Percentiles rank a stretch among this genome's conserved stretches.
Evolutionary conservation across 2,113 vertebrate genomes (phyloP).

Genomic region (Oncorhynchus tshawytscha): DNA sequence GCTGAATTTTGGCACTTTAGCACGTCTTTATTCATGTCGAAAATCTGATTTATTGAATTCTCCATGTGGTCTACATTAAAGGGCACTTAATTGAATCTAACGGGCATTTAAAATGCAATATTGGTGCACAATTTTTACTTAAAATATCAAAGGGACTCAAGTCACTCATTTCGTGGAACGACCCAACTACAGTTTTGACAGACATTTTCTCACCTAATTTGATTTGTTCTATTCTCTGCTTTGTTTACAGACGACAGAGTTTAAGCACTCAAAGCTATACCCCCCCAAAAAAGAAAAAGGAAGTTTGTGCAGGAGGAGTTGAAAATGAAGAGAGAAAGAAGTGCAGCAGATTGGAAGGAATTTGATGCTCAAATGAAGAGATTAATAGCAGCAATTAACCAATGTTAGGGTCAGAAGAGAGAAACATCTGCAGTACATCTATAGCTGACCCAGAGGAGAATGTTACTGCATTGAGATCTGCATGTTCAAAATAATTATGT

Average conservation of each 20-base stretch:
- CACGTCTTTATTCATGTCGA: too few relatives aligned
- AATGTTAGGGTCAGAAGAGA: conserved; percentile 13
- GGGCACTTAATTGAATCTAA: too few relatives aligned
- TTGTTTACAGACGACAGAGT: conserved; percentile 56
- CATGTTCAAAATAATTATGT: background rate
- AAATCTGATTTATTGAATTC: too few relatives aligned
- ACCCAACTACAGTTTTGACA: too few relatives aligned
- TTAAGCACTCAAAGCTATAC: conserved; percentile 41
- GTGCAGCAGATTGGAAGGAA: conserved; percentile 13
- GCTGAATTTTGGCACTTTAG: too few relatives aligned
- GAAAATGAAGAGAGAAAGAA: background rate
- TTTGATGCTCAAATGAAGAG: conserved; percentile 47
- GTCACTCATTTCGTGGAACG: too few relatives aligned
- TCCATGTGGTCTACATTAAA: too few relatives aligned
- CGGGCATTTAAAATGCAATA: too few relatives aligned
- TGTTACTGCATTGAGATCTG: conserved; percentile 5
- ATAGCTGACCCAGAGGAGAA: background rate
- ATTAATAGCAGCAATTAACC: conserved; percentile 28
- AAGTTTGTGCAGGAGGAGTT: conserved; percentile 29
- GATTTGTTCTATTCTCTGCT: background rate
- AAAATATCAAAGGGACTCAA: too few relatives aligned
- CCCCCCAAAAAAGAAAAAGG: conserved; percentile 7
- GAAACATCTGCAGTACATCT: background rate
- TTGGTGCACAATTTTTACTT: too few relatives aligned
- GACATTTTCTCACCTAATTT: background rate